Base-by-base conservation (phyloP, 2,888 invertebrate species). In the Ptilodon capucinus region DNA sequence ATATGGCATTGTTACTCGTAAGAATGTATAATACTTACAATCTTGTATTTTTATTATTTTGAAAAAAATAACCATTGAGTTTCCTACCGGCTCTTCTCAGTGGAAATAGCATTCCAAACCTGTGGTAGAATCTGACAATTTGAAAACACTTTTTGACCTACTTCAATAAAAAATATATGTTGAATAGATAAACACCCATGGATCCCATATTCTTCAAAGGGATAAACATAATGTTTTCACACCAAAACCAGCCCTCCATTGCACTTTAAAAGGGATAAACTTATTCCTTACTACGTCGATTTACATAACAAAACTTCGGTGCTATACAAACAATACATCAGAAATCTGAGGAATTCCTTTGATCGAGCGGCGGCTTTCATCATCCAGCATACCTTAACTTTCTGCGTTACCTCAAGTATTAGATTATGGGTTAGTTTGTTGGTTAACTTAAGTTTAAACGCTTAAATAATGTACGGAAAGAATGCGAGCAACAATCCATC, bases 301-400 rank as follows among this genome's bases (percentile, higher is more conserved):
- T 74, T 73, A 67, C 74, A 74, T 75, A 54, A 72, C 74, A 75
- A 75, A 73, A 69, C 68, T 68, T 61, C 58, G 60, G 52, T 48
- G 50, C 61, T 48, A 49, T 60, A 58, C 68, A 68, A 71, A 76
- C 71, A 74, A 73, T 68, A 68, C 64, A 46, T 48, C 44, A 51
- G 61, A 60, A 64, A 61, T 54, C 53, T 44, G 54, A 69, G 73
- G 71, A 69, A 75, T 76, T 59, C 70, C 69, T 74, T 75, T 72
- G 60, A 59, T 51, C 44, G 53, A 64, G 62, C 57, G 57, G 59
- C 58, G 49, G 46, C 64, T 60, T 60, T 54, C 51, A 68, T 57
- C 57, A 53, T 45, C 47, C 39, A 32, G 57, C 59, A 56, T 66
- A 57, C 54, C 54, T 48, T 48, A 64, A 64, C 52, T 74, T 69